Base-by-base conservation (phyloP, 1,140 invertebrate genomes). In the Monomorium pharaonis region DNA sequence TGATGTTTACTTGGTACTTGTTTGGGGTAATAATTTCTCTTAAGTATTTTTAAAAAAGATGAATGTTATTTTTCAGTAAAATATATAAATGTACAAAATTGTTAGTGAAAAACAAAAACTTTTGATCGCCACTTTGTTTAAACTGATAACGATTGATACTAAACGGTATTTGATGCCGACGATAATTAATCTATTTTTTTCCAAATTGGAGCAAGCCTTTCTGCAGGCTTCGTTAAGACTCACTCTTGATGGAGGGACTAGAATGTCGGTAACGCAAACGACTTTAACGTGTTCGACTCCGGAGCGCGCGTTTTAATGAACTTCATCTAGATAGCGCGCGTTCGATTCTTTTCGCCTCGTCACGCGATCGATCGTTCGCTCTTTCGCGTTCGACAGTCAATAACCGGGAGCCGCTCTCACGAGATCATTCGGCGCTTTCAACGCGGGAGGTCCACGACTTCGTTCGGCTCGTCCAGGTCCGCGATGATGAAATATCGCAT, bases 341-440 rank as follows among this genome's bases (percentile, higher is more conserved):
- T 65, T 70, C 51, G 24, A 72, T 83, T 83, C 67, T 83, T 83
- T 83, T 47, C 67, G 78, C 67, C 67, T 74, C 67, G 78, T 83
- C 78, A 83, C 78, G 67, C 78, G 78, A 83, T 83, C 67, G 78
- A 83, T 83, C 67, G 78, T 33, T 58, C 78, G 65, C 54, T 72
- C 24, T n/a, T 33, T 72, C 51, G 37, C 51, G 54, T 74, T 72
- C 78, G 67, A 83, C 78, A 83, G 72, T 83, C 69, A 72, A 83
- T 83, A 83, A 83, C 37, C 42, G 78, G 78, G 51, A 74, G 78
- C 51, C 37, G 78, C 67, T 42, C 51, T 72, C 62, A 10, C 21
- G 18, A 42, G 44, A 67, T 70, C 78, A 72, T 72, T 72, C 78
- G 78, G 67, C 42, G 51, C 24, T 33, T 81, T 81, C 78, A 37